Conservation (phyloP, 1,140 invertebrate genomes). For the Dendrolimus kikuchii region DNA sequence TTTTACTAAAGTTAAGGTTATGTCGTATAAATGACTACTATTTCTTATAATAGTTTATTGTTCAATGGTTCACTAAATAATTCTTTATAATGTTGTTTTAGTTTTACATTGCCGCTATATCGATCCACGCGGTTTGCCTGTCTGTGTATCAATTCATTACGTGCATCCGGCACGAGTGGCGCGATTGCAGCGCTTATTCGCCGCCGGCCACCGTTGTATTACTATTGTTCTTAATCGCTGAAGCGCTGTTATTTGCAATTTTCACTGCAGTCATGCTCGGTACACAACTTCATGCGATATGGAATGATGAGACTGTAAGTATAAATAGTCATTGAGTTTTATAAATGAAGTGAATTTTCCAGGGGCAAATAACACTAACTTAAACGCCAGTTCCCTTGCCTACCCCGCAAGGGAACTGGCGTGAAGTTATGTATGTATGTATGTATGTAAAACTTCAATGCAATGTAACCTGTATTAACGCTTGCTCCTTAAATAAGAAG, state of each 20-base stretch:
- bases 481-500: no score
- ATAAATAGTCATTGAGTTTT: not conserved
- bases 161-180: conserved; percentile 96
- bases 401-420: no score
- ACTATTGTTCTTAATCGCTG: conserved; percentile 96
- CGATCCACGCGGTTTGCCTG: conserved; percentile 93
- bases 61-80: not conserved
- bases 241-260: conserved; percentile 97
- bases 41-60: no score
- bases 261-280: conserved; percentile 99
- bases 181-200: conserved; percentile 92
- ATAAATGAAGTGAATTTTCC: no score
- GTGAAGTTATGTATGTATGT: no score
- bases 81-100: conserved; percentile 71
- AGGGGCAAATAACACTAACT: no score
- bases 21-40: no score
- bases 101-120: conserved; percentile 98
- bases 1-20: no score
- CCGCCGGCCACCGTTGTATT: conserved; percentile 97
- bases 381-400: no score
- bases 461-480: no score
- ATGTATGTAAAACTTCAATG: no score
- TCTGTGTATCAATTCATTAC: conserved; percentile 94
- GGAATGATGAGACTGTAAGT: conserved; percentile 97
- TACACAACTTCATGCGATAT: conserved; percentile 98